Conservation (phyloP, 2,797 vertebrate species). For the Parambassis ranga region DNA sequence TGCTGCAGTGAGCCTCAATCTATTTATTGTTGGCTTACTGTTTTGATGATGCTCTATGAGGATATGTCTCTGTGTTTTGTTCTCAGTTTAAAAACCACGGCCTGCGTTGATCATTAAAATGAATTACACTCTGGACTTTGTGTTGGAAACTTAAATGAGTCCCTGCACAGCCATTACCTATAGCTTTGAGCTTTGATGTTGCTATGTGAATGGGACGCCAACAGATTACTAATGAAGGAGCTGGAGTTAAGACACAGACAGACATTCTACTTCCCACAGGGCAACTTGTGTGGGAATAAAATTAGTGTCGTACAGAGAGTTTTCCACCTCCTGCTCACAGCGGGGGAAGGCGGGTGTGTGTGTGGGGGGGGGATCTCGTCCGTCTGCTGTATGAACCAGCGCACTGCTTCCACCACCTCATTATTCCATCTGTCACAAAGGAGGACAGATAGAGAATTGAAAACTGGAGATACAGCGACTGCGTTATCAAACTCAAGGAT, state of each 20-base stretch:
- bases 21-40: constrained; percentile 14
- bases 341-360: too few species aligned
- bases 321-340: constrained; percentile 24
- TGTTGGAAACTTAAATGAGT: constrained; percentile 29
- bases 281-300: constrained; percentile 26
- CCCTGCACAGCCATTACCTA: constrained; percentile 9
- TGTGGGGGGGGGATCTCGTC: too few species aligned
- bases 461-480: neutral
- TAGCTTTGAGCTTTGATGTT: constrained; percentile 24
- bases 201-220: neutral
- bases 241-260: constrained; percentile 6
- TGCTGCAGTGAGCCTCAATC: neutral
- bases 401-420: constrained; percentile 10
- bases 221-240: constrained; percentile 19
- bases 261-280: constrained; percentile 5
- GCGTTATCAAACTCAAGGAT: constrained; percentile 35
- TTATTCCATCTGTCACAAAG: constrained; percentile 44
- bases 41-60: neutral
- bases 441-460: constrained; percentile 22
- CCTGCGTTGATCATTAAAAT: constrained; percentile 10
- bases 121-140: constrained; percentile 32
- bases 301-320: constrained; percentile 22
- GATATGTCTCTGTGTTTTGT: neutral
- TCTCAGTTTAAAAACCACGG: constrained; percentile 6
- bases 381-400: neutral